Evolutionary conservation across 2,888 invertebrate species (phyloP).

Genomic region (Euplexia lucipara): DNA sequence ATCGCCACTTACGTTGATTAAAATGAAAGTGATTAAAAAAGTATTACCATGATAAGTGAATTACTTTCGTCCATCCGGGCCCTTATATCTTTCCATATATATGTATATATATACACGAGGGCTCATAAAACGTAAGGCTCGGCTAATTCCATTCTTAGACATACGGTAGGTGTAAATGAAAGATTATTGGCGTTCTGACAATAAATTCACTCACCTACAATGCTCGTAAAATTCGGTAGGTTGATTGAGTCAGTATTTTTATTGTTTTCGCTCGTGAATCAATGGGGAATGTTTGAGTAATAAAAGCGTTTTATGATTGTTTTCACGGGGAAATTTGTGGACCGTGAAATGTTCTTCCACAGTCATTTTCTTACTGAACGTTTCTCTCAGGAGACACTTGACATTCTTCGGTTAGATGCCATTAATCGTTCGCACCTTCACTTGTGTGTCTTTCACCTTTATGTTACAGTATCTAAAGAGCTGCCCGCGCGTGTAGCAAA

Average conservation of each 20-base stretch:
- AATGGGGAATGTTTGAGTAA: slow-evolving; percentile 90
- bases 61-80: slow-evolving; percentile 40
- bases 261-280: slow-evolving; percentile 89
- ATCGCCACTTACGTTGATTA: slow-evolving; percentile 56
- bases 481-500: slow-evolving; percentile 49
- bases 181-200: slow-evolving; percentile 83
- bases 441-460: too few species aligned
- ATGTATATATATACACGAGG: slow-evolving; percentile 8
- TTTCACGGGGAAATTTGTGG: slow-evolving; percentile 90
- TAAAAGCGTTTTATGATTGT: slow-evolving; percentile 90
- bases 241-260: slow-evolving; percentile 91
- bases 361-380: slow-evolving; percentile 84
- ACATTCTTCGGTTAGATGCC: slow-evolving; percentile 76
- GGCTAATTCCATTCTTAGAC: slow-evolving; percentile 70
- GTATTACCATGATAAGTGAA: slow-evolving; percentile 50
- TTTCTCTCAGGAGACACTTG: slow-evolving; percentile 78
- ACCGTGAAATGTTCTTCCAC: slow-evolving; percentile 86
- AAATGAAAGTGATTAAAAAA: slow-evolving; percentile 57
- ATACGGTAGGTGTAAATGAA: slow-evolving; percentile 86
- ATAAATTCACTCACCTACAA: slow-evolving; percentile 88
- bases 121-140: slow-evolving; percentile 60
- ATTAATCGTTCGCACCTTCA: slow-evolving; percentile 68
- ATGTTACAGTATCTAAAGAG: slow-evolving; percentile 43
- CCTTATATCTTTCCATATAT: slow-evolving; percentile 36
- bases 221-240: slow-evolving; percentile 86